phyloP scores from a whole-genome alignment of 2,797 vertebrate genomes.

The Alca torda region DNA sequence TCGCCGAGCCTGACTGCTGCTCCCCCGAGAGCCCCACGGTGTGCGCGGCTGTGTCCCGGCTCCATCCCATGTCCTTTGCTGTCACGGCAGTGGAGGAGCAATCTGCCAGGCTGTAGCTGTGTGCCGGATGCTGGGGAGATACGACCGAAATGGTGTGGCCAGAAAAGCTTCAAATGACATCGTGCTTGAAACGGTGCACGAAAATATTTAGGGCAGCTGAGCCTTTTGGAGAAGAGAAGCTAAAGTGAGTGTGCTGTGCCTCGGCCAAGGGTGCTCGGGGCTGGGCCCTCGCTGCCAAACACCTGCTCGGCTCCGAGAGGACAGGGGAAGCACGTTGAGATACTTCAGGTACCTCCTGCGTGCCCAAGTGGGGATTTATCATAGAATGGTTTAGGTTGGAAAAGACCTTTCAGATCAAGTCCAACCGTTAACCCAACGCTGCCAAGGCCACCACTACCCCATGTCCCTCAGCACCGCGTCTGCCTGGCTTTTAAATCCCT shows the following conservation, averaged over 20 bases:
- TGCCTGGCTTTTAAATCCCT: neutral
- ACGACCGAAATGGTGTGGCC: no score
- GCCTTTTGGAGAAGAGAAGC: no score
- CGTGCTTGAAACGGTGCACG: neutral
- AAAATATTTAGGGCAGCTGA: neutral
- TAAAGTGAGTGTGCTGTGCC: neutral
- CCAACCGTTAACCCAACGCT: rapidly evolving
- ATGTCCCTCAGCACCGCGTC: neutral
- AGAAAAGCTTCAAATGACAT: neutral
- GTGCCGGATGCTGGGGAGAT: neutral
- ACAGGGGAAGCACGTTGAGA: neutral
- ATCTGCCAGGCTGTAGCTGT: no score
- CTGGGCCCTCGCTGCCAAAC: neutral
- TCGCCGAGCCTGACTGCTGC: neutral
- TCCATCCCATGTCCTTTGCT: neutral
- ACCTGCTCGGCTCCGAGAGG: neutral
- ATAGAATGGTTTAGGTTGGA: neutral
- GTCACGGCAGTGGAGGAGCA: neutral
- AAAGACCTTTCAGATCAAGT: neutral
- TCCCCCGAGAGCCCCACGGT: neutral
- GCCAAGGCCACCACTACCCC: neutral
- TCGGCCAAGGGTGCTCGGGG: neutral
- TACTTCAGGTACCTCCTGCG: neutral
- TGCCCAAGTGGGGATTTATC: no score
- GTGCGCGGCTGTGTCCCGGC: rapidly evolving